phyloP scores from a whole-genome alignment of 2,888 invertebrate genomes.

The Diaprepes abbreviatus region DNA sequence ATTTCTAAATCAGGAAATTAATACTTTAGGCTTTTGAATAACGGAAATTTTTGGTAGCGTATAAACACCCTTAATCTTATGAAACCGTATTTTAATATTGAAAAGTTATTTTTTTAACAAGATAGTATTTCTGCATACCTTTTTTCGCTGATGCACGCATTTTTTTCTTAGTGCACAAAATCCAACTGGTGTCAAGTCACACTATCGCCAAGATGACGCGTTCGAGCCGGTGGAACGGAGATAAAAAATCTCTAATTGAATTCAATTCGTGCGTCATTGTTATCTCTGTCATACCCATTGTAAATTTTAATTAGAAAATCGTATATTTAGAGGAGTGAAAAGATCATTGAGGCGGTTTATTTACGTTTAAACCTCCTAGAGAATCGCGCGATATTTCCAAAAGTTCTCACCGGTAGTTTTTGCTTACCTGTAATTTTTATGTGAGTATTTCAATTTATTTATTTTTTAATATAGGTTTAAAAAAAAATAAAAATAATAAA shows the following conservation, averaged over 20 bases:
- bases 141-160: too few relatives aligned
- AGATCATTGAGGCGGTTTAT: background rate
- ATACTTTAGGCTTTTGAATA: too few relatives aligned
- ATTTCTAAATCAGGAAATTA: too few relatives aligned
- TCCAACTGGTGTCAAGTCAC: too few relatives aligned
- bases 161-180: too few relatives aligned
- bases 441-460: background rate
- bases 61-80: too few relatives aligned
- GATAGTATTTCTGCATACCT: too few relatives aligned
- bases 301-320: background rate
- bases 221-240: background rate
- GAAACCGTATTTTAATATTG: too few relatives aligned
- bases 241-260: background rate
- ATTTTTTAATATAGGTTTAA: background rate
- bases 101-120: too few relatives aligned
- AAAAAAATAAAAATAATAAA: too few relatives aligned
- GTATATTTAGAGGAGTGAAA: background rate
- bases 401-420: background rate
- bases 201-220: background rate
- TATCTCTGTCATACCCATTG: background rate
- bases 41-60: too few relatives aligned
- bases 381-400: background rate
- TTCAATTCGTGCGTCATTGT: constrained; percentile 1
- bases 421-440: background rate
- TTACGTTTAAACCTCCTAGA: background rate